Evolutionary conservation across 1,140 invertebrate species (phyloP).

Genomic region (Agrilus planipennis): DNA sequence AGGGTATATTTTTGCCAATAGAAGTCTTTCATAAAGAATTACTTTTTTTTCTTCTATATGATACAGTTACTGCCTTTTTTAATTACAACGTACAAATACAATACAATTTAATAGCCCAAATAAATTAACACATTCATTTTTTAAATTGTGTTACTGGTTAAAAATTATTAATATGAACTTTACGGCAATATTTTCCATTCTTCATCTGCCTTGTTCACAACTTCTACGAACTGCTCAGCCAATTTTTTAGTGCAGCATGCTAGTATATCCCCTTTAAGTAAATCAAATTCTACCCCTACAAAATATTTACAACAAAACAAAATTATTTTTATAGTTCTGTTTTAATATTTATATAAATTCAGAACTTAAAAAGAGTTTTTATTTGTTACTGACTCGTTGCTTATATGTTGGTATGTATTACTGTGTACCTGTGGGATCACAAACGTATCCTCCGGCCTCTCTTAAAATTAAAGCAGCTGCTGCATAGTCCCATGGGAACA

Average conservation of each 20-base stretch:
- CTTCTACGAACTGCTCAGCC: constrained; percentile 35
- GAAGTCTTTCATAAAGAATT: no score
- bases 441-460: constrained; percentile 62
- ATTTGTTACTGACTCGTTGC: not conserved
- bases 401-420: constrained; percentile 4
- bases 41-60: no score
- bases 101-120: no score
- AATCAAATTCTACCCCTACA: constrained; percentile 48
- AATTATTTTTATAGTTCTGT: not conserved
- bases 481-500: constrained; percentile 58
- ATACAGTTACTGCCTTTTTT: no score
- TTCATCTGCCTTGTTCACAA: constrained; percentile 24
- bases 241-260: constrained; percentile 46
- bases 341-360: no score
- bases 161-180: no score
- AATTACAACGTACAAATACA: no score
- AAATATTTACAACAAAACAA: not conserved
- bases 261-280: constrained; percentile 51
- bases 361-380: no score
- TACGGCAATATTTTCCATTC: no score
- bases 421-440: constrained; percentile 50
- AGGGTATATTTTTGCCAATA: no score
- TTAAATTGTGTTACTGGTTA: no score
- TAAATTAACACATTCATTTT: no score
- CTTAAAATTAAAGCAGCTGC: constrained; percentile 55